Evolutionary conservation across 2,888 invertebrate genomes (phyloP), one percentile per base, ranked within the genome.

Genomic region (Anarsia innoxiella): DNA sequence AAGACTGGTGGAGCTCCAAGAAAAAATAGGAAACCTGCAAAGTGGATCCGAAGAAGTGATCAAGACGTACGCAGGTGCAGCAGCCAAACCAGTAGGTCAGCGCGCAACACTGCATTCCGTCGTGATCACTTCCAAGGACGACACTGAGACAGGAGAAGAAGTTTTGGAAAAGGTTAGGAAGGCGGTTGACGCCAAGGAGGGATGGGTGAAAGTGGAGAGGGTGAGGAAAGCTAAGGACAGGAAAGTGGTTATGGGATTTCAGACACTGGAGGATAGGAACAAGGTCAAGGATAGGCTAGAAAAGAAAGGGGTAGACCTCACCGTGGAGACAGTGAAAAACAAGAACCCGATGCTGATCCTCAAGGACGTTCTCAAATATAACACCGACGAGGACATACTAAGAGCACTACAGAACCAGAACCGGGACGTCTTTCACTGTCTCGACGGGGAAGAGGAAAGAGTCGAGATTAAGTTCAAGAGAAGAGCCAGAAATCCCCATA

Each of bases 151-250:
- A 27, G 39, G 37, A 8, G 44, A 44, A 3, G 12, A 36, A 15
- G 39, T 44, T 0, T 12, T 41, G 9, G 23, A 36, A 2, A 34
- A 13, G 8, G 11, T 41, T 6, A 39, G 39, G 10, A 30, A 37
- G 8, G 37, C 23, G 8, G 12, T 36, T 0, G 23, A 41, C 5
- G 37, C 39, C 2, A 41, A 39, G 11, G 41, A 41, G 12, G 44
- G 35, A 2, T 15, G 39, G 16, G 13, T 39, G 1, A 19, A 13
- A 10, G 29, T 42, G 6, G 42, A 45, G 1, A 40, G 16, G 15
- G 33, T 40, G 0, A 31, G 41, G 12, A 46, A 43, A n/a, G 41
- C 31, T 0, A 46, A 30, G 15, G 43, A 46, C n/a, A 27, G 41
- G 9, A 46, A 41, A 23, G 23, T 46, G 1, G 35, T 46, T 12